phyloP scores from a whole-genome alignment of 2,888 invertebrate genomes.

The Acleris holmiana region DNA sequence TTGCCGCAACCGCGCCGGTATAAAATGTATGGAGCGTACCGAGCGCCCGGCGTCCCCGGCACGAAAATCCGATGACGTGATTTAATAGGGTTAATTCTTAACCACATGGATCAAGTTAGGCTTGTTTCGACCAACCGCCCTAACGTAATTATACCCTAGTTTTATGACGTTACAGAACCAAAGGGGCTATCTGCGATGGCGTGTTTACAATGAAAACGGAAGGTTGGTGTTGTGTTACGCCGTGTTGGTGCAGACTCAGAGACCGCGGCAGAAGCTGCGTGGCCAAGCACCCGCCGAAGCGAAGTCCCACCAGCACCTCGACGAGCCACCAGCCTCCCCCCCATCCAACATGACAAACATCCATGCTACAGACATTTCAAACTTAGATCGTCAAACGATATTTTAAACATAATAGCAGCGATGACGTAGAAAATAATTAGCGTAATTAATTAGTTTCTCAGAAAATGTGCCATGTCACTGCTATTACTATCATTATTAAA shows the following conservation, averaged over 20 bases:
- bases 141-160: not conserved
- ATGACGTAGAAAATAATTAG: too few relatives aligned
- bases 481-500: too few relatives aligned
- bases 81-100: too few relatives aligned
- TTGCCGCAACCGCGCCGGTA: too few relatives aligned
- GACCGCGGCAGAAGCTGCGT: conserved; percentile 55
- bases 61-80: too few relatives aligned
- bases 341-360: not conserved
- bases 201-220: conserved; percentile 64
- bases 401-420: too few relatives aligned
- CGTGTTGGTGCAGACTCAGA: conserved; percentile 72
- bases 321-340: not conserved
- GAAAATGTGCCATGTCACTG: too few relatives aligned
- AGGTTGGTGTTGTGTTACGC: conserved; percentile 67
- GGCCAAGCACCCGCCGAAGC: conserved; percentile 54
- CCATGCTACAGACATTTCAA: not conserved
- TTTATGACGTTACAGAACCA: conserved; percentile 60
- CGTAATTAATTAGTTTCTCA: too few relatives aligned
- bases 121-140: too few relatives aligned
- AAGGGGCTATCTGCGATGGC: conserved; percentile 68
- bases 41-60: too few relatives aligned
- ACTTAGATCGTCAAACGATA: not conserved
- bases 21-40: too few relatives aligned
- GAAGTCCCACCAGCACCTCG: not conserved
- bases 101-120: too few relatives aligned